Evolutionary conservation across 2,888 invertebrate species (phyloP).

Genomic region (Torymus auratus): DNA sequence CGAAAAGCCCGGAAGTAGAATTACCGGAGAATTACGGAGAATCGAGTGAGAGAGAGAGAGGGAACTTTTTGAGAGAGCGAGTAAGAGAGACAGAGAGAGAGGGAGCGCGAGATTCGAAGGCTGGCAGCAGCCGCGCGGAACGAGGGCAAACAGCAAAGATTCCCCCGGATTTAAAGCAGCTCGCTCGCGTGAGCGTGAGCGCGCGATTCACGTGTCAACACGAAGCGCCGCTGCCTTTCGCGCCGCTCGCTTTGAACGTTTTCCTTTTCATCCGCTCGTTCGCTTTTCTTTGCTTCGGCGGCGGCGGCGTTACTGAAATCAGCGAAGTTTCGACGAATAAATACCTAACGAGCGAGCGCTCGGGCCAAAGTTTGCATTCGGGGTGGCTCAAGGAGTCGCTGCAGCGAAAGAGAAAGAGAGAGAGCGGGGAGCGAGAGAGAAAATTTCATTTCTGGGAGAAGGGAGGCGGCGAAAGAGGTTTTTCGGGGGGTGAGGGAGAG

Average conservation of each 20-base stretch:
- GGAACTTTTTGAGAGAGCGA: background rate
- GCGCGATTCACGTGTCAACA: too few species aligned
- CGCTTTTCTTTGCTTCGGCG: background rate
- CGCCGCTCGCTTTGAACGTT: slow-evolving; percentile 61
- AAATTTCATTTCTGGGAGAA: too few species aligned
- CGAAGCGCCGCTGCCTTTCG: slow-evolving; percentile 14
- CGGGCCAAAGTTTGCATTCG: slow-evolving; percentile 39
- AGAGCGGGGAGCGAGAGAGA: too few species aligned
- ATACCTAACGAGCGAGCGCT: slow-evolving; percentile 51
- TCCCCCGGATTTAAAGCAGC: slow-evolving; percentile 60
- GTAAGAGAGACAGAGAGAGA: slow-evolving; percentile 15
- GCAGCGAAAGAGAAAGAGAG: background rate
- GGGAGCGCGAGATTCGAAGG: slow-evolving; percentile 28
- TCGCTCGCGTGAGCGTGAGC: slow-evolving; percentile 11
- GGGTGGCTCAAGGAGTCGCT: background rate
- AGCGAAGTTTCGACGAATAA: slow-evolving; percentile 50
- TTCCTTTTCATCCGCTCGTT: slow-evolving; percentile 30
- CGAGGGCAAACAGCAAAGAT: slow-evolving; percentile 63
- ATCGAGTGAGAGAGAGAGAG: slow-evolving; percentile 7
- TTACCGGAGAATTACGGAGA: slow-evolving; percentile 62
- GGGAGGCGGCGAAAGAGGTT: too few species aligned
- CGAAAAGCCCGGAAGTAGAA: slow-evolving; percentile 60
- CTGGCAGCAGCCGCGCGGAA: slow-evolving; percentile 34
- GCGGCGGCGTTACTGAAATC: background rate
- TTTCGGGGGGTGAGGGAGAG: too few species aligned